Percentiles rank a stretch among this genome's conserved stretches.
Evolutionary conservation across 2,113 vertebrate species (phyloP).

Genomic region (Eublepharis macularius): DNA sequence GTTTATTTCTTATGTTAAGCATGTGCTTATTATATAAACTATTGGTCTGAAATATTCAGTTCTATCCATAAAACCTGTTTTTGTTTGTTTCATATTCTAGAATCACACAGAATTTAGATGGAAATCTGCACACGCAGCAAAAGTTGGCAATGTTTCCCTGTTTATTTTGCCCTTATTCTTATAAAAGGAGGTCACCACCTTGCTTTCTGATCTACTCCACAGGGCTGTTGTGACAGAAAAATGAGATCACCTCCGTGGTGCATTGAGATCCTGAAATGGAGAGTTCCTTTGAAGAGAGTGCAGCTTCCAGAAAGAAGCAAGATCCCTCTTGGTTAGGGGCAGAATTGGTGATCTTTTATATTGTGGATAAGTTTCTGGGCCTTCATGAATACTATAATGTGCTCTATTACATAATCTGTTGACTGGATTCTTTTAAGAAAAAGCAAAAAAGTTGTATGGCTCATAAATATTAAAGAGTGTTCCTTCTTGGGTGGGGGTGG

Average conservation of each 20-base stretch:
- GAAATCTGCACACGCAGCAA: not conserved
- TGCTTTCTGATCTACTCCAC: not conserved
- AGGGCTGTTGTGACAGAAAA: not conserved
- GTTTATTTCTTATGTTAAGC: too few species aligned
- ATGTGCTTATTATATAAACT: not conserved
- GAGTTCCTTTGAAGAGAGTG: not conserved
- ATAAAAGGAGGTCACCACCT: not conserved
- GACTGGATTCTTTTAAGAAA: not conserved
- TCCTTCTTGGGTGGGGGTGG: constrained; percentile 5
- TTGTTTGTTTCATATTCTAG: not conserved
- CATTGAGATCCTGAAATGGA: not conserved
- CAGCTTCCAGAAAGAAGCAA: not conserved
- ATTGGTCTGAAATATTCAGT: not conserved
- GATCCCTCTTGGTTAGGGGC: not conserved
- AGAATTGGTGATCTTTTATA: constrained; percentile 7
- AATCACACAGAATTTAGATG: not conserved
- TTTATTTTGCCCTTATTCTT: not conserved
- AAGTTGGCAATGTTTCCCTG: not conserved
- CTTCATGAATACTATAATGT: not conserved
- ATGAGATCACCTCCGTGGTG: not conserved
- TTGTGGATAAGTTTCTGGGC: not conserved
- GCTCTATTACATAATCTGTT: constrained; percentile 26
- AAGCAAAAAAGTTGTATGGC: constrained; percentile 33
- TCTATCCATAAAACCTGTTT: not conserved
- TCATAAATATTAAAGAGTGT: constrained; percentile 63